Evolutionary conservation across 2,113 vertebrate species (phyloP), one percentile per base, ranked within the genome.

Genomic region (Ceyx cyanopectus): DNA sequence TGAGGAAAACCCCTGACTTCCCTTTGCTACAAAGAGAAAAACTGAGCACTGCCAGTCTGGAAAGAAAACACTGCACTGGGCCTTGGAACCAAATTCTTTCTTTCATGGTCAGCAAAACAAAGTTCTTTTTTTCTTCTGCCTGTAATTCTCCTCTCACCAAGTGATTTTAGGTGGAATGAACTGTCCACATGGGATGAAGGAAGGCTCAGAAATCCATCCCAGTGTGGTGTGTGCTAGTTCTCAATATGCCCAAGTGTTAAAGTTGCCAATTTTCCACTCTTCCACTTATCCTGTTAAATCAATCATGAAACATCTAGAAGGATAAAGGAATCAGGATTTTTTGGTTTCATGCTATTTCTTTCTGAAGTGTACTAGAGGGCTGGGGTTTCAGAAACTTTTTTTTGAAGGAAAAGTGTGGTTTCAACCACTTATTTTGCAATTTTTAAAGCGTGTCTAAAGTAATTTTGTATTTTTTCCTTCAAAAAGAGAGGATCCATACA

Each of bases 211-310:
- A 94, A 87, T 79, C 80, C 53, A 62, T 85, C 85, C 48, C 72
- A 77, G 63, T 87, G 48, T 76, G 62, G 34, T 91, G 20, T 70
- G 51, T 88, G 79, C 53, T 88, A 78, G 76, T 67, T 95, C 82
- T 94, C 88, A 65, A 61, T 91, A 79, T 29, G 61, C 54, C 34
- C 29, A 86, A 87, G 60, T 80, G 51, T 66, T 89, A 82, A 85
- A 75, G 63, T 70, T 96, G 90, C 89, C 79, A 91, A 40, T 90
- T 96, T 93, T 91, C 80, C 12, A 46, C 65, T 96, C 80, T 93
- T 78, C 20, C 82, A 91, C 68, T 85, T 87, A 90, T 20, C 67
- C 92, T 88, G 79, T 89, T 95, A 92, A 83, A 88, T 92, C 92
- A 83, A 11, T 95, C 53, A 43, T 57, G 43, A 92, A 86, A 41